A percentile compares a stretch with the other conserved stretches of the same genome.
phyloP scores from a whole-genome alignment of 37 sponge, comb jelly and placozoan genomes.

The Cliona cf. orientalis region DNA sequence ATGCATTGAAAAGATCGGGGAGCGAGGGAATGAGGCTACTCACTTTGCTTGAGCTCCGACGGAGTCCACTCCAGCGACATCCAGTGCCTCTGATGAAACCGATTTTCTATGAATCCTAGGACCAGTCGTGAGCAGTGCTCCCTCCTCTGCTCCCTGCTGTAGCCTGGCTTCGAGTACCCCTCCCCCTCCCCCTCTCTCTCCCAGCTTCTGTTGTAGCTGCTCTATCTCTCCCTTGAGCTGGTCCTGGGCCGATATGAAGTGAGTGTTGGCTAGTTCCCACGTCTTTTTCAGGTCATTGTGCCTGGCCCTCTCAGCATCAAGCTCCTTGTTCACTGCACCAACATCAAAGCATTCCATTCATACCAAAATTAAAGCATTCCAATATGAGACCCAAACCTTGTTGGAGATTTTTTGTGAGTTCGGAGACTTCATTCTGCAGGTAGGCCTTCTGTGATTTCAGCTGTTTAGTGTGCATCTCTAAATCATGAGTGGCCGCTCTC shows the following conservation, averaged over 20 bases:
- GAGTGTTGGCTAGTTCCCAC: constrained; percentile 73
- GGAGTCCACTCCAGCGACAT: no score
- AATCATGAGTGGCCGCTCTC: constrained; percentile 50
- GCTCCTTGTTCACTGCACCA: constrained; percentile 5
- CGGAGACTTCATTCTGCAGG: constrained; percentile 6
- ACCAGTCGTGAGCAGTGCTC: no score
- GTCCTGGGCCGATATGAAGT: constrained; percentile 65
- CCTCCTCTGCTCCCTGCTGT: no score
- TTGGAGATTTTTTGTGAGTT: not conserved
- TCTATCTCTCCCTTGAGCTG: constrained; percentile 42
- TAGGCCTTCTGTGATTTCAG: constrained; percentile 39
- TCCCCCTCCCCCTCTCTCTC: not conserved
- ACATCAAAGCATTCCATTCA: not conserved
- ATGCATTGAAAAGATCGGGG: no score
- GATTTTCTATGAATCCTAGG: no score
- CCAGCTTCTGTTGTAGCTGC: constrained; percentile 10
- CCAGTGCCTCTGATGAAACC: no score
- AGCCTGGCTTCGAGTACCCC: not conserved
- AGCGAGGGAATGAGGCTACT: no score
- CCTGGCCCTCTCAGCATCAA: not conserved
- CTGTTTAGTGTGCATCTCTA: constrained; percentile 65
- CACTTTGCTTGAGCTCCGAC: no score
- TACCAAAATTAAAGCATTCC: not conserved
- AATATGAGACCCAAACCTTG: not conserved
- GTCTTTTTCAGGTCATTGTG: constrained; percentile 31